These are phyloP conservation scores for Holacanthella duospinosa DNA, from an alignment of 2,888 invertebrate genomes.

Conservation along the genomic window DNA sequence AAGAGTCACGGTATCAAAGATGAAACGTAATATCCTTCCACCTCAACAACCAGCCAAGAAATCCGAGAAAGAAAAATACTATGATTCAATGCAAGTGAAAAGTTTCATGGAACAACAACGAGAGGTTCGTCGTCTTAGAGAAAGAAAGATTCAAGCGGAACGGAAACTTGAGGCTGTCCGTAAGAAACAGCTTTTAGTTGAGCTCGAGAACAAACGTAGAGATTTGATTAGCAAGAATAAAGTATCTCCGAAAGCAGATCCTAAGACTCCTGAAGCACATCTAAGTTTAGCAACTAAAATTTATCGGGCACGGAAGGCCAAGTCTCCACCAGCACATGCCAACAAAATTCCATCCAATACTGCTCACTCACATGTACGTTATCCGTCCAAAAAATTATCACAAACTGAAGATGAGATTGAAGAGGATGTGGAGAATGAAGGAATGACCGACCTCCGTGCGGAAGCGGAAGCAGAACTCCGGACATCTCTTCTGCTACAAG, in stretches of 20 bases:
- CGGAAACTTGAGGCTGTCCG: neutral
- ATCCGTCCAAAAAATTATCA: neutral
- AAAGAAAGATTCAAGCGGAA: neutral
- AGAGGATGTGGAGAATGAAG: too few species aligned
- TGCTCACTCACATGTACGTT: neutral
- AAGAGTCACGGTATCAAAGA: too few species aligned
- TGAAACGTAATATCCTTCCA: neutral
- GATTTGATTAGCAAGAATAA: neutral
- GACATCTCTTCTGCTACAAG: neutral
- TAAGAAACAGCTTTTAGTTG: neutral
- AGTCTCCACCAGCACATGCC: neutral
- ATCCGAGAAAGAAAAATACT: neutral
- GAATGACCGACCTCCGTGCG: neutral
- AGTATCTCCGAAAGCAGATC: neutral
- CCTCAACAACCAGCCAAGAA: neutral
- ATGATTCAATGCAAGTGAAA: neutral
- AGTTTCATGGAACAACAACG: neutral
- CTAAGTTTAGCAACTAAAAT: neutral
- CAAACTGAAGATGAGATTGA: neutral
- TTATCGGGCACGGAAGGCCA: neutral
- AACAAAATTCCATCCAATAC: neutral
- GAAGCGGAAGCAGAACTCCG: neutral
- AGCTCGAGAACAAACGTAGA: neutral
- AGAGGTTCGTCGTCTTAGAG: neutral
- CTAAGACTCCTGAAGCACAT: neutral